These are phyloP conservation scores for Characodon lateralis DNA, from an alignment of 2,797 vertebrate species.

Conservation along the genomic window DNA sequence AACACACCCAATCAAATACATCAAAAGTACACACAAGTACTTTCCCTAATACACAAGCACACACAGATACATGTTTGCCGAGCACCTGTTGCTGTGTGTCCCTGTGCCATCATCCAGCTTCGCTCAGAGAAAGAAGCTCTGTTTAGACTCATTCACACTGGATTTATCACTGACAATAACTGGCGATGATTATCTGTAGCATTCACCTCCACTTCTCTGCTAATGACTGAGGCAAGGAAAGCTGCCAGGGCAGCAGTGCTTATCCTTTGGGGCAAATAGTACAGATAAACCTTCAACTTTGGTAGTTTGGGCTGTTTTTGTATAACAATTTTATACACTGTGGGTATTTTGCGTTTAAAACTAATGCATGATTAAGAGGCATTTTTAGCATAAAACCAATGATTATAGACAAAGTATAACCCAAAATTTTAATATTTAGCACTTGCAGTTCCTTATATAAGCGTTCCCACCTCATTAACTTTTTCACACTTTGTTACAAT, in stretches of 20 bases:
- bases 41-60: not conserved
- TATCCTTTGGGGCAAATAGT: not conserved
- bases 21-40: not conserved
- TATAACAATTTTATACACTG: not conserved
- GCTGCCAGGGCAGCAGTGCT: not conserved
- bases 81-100: conserved; percentile 71
- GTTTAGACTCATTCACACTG: conserved; percentile 47
- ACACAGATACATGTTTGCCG: conserved; percentile 6
- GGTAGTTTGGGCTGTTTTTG: not conserved
- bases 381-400: not conserved
- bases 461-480: not conserved
- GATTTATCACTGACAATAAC: conserved; percentile 51
- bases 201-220: conserved; percentile 5
- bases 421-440: conserved; percentile 3
- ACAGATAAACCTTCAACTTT: not conserved
- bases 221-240: conserved; percentile 18
- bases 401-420: not conserved
- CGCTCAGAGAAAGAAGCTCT: conserved; percentile 45
- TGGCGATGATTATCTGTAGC: conserved; percentile 24
- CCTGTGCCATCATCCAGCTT: conserved; percentile 9
- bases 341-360: not conserved
- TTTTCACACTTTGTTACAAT: not conserved
- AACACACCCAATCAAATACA: conserved; percentile 13
- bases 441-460: not conserved
- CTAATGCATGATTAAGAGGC: not conserved